phyloP scores from a whole-genome alignment of 2,888 invertebrate genomes.

The Melinopterus prodromus region DNA sequence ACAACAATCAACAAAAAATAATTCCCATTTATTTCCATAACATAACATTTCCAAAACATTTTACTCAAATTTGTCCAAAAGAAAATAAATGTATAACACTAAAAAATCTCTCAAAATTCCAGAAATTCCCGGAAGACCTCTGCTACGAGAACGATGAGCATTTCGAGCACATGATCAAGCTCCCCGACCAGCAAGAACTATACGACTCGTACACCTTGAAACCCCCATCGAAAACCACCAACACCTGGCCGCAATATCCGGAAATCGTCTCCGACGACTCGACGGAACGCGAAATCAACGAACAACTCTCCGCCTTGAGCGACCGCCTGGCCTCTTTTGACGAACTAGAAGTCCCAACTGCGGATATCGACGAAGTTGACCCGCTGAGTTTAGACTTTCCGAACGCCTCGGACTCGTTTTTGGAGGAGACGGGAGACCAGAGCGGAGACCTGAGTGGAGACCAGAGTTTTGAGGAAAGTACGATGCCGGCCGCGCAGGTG shows the following conservation, averaged over 20 bases:
- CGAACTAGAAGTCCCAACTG: constrained; percentile 29
- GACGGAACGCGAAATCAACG: neutral
- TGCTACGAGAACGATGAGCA: neutral
- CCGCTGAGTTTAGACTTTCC: constrained; percentile 34
- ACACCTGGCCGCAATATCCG: neutral
- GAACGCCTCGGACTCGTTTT: constrained; percentile 12
- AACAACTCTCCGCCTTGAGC: neutral
- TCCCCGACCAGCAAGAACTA: constrained; percentile 13
- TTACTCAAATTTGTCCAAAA: neutral
- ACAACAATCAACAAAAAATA: no score
- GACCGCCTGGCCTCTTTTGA: constrained; percentile 13
- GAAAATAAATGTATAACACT: neutral
- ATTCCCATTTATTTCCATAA: no score
- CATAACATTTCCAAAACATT: no score
- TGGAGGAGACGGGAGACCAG: constrained; percentile 8
- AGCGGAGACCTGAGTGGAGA: constrained; percentile 24
- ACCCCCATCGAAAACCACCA: constrained; percentile 11
- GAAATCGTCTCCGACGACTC: neutral
- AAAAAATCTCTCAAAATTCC: neutral
- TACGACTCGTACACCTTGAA: neutral
- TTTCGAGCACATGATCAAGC: neutral
- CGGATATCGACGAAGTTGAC: constrained; percentile 34
- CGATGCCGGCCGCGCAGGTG: constrained; percentile 30
- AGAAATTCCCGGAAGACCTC: neutral
- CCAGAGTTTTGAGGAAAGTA: constrained; percentile 36